phyloP scores from a whole-genome alignment of 37 sponge, comb jelly and placozoan genomes.

The Cladorhizidae sp. region DNA sequence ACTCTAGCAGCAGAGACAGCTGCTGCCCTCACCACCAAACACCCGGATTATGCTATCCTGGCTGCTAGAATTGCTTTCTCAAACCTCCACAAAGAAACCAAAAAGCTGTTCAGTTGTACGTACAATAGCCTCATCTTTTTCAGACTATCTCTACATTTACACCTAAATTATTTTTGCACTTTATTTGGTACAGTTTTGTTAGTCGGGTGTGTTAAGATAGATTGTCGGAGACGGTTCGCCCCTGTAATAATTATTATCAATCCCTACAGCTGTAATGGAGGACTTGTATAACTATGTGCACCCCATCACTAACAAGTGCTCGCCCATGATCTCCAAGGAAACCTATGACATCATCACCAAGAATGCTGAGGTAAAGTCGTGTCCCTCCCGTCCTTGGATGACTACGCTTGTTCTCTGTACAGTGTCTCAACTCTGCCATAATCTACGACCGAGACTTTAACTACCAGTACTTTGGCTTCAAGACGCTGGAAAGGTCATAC shows the following conservation, averaged over 20 bases:
- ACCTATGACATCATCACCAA: conserved; percentile 70
- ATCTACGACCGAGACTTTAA: conserved; percentile 94
- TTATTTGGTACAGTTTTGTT: no score
- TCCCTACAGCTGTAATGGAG: conserved; percentile 82
- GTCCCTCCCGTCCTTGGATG: background rate
- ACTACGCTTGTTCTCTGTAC: background rate
- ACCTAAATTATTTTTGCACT: no score
- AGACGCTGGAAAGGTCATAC: conserved; percentile 97
- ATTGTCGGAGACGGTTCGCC: no score
- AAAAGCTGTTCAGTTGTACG: conserved; percentile 85
- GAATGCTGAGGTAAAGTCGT: conserved; percentile 78
- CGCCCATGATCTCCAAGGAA: conserved; percentile 90
- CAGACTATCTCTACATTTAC: no score
- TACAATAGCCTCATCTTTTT: background rate
- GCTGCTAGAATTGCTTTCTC: conserved; percentile 97
- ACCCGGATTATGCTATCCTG: conserved; percentile 97
- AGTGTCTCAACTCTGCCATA: conserved; percentile 93
- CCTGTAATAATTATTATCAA: no score
- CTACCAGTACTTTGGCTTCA: conserved; percentile 98
- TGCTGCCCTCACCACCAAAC: conserved; percentile 96
- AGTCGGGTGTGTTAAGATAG: no score
- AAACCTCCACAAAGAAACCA: conserved; percentile 98
- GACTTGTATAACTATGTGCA: conserved; percentile 85
- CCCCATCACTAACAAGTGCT: conserved; percentile 68
- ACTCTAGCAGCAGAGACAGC: conserved; percentile 99